Base-by-base conservation (phyloP, 2,888 invertebrate species). In the Agonopterix arenella region DNA sequence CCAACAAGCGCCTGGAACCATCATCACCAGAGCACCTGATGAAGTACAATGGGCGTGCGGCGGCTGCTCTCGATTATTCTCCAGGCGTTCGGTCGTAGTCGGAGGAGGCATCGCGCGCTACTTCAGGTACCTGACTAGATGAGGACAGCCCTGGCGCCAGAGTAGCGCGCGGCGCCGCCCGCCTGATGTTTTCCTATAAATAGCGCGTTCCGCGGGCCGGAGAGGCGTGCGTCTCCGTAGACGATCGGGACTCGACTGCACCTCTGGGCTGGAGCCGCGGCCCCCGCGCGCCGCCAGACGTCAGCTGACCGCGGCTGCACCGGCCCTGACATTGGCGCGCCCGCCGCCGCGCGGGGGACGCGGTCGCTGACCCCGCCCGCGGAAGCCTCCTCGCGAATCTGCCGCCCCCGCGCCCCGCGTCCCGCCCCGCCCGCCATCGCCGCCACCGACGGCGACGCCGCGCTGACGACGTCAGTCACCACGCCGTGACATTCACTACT, bases 21-120 rank as follows among this genome's bases (percentile, higher is more conserved):
- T 89, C 83, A 91, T 91, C 93, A 96, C 97, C 97, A 97, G 97
- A 97, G 97, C 97, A 97, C 97, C 97, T 97, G 97, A 97, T 97
- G 97, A 97, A 97, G 97, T 97, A 97, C 97, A 97, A 97, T 96
- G 95, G 95, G 95, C 96, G 96, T 96, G 95, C 93, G 94, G 94
- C 95, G 93, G 91, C 85, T 75, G 73, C 53, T 54, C 53, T 70
- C 64, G 55, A 50, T 51, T 50, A 57, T 55, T 52, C 50, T 56
- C 50, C 42, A 52, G 52, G 52, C 13, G 47, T 56, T 44, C 47
- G 51, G 57, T 46, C 28, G 58, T 57, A 52, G 58, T 55, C 51
- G 60, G 55, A 55, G 42, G 60, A 61, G 84, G 85, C 80, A 83
- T 90, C 96, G 96, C 96, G 97, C 97, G 97, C 97, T 97, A 97